Evolutionary conservation across 2,113 vertebrate genomes (phyloP), one percentile per base, ranked within the genome.

Genomic region (Riparia riparia): DNA sequence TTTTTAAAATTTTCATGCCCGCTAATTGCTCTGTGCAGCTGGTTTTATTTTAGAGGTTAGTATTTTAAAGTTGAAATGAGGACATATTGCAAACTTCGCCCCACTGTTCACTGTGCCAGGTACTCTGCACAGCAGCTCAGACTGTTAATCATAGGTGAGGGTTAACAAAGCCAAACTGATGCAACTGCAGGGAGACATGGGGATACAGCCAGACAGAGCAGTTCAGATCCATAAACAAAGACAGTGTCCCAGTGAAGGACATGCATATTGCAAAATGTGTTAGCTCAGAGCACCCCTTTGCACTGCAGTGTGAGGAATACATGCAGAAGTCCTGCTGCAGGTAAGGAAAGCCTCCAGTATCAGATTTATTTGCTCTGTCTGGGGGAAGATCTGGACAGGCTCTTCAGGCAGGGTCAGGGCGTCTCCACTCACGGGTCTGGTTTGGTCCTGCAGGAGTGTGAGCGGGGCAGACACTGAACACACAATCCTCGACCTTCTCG

Each of bases 41-140:
- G 87, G 44, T 83, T 96, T 95, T 69, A 60, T 89, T 94, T 90
- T 91, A 83, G 54, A 90, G 39, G 64, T 71, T 85, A 88, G 37
- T 54, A 80, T 92, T 93, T 83, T 77, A 51, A 92, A 86, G 92
- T 86, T 95, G 95, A 96, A 90, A 86, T 57, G 51, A 89, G 95
- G 92, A 81, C 65, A 45, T 83, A 68, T 7, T 81, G 90, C 72
- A 93, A 70, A 77, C 34, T 70, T 80, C 31, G 63, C n/a, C 69
- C 57, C 37, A 25, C 45, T 37, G 63, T 74, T 92, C 60, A 21
- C 49, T 47, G 56, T 65, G n/a, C 54, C 66, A 2, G 26, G 58
- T n/a, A 9, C 41, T 17, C 19, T 45, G 37, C 44, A 54, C 17
- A 41, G 82, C 82, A 81, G 76, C 68, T 89, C 44, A 76, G 86